Evolutionary conservation across 2,113 vertebrate genomes (phyloP).

Genomic region (human (Homo sapiens)): DNA sequence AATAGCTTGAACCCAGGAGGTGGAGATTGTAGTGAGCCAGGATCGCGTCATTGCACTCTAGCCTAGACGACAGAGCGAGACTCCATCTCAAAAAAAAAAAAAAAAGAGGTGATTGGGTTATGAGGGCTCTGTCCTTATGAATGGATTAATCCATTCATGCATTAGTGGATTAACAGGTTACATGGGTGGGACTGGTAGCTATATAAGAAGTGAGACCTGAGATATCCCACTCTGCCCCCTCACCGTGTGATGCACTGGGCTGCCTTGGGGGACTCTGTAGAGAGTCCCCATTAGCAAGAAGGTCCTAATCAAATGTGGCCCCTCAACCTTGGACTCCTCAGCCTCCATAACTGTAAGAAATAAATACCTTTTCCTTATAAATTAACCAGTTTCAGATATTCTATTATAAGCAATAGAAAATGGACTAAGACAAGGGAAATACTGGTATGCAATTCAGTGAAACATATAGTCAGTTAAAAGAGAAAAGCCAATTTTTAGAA

Average conservation of each 20-base stretch:
- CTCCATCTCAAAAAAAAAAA: no score
- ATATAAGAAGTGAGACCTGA: not conserved
- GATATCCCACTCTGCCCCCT: not conserved
- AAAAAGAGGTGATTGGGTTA: not conserved
- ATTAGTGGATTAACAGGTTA: not conserved
- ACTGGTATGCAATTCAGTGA: not conserved
- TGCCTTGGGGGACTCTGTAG: not conserved
- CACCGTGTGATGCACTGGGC: not conserved
- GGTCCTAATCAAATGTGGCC: no score
- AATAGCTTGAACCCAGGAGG: no score
- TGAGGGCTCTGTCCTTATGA: not conserved
- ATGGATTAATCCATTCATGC: not conserved
- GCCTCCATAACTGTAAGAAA: not conserved
- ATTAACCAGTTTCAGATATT: not conserved
- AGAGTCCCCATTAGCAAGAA: not conserved
- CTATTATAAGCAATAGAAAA: not conserved
- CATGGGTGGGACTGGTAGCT: not conserved
- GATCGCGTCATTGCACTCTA: no score
- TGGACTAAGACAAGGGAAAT: not conserved
- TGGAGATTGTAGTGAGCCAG: no score
- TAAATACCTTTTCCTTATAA: not conserved
- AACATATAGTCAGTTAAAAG: slow-evolving; percentile 19
- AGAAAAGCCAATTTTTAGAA: not conserved
- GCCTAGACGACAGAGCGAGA: no score
- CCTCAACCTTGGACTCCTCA: not conserved